Conservation (phyloP, 2,888 invertebrate genomes). For the Aporophyla lueneburgensis region DNA sequence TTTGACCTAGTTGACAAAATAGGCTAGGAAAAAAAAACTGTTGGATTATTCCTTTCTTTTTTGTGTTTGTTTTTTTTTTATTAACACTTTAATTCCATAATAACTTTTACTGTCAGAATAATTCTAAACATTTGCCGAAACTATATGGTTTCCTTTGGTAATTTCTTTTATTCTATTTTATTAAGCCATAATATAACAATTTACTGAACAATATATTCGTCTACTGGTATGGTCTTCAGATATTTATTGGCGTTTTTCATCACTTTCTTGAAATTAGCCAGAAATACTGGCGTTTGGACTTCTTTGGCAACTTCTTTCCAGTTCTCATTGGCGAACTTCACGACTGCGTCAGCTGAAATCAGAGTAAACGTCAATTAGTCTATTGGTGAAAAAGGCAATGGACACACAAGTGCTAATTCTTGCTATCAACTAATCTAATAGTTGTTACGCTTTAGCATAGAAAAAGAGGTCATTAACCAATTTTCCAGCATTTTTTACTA, state of each 20-base stretch:
- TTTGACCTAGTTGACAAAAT: no score
- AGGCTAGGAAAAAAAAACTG: not conserved
- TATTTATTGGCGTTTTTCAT: slow-evolving; percentile 69
- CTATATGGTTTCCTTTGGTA: slow-evolving; percentile 17
- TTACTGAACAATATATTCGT: slow-evolving; percentile 39
- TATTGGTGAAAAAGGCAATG: not conserved
- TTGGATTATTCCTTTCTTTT: not conserved
- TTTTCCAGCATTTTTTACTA: not conserved
- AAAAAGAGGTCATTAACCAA: no score
- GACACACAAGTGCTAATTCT: not conserved
- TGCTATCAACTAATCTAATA: no score
- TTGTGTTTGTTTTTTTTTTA: not conserved
- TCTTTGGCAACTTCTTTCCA: slow-evolving; percentile 69
- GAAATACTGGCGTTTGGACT: slow-evolving; percentile 70
- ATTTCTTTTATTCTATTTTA: not conserved
- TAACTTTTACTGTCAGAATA: not conserved
- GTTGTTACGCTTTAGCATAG: not conserved
- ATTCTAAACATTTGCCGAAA: not conserved
- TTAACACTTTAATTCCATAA: not conserved
- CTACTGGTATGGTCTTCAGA: slow-evolving; percentile 43
- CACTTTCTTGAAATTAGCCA: slow-evolving; percentile 63
- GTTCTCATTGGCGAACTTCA: slow-evolving; percentile 72
- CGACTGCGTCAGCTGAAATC: slow-evolving; percentile 70
- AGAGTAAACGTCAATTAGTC: not conserved
- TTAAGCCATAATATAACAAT: not conserved